Base-by-base conservation (phyloP, 2,113 vertebrate species). In the Mus spicilegus region DNA sequence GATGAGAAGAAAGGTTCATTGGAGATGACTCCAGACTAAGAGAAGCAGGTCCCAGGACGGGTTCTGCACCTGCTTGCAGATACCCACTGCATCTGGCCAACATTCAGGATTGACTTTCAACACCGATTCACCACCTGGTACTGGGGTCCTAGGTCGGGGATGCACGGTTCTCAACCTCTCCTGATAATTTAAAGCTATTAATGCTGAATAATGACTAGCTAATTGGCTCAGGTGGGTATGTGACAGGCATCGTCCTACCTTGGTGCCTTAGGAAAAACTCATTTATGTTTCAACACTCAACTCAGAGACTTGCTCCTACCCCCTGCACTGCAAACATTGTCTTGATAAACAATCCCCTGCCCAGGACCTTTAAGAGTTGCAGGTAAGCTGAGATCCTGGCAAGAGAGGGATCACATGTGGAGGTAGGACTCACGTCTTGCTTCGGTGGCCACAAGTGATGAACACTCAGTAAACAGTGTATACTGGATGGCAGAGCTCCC, bases 231-330 rank as follows among this genome's bases (percentile, higher is more conserved):
- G 80, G 49, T 0, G 1, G 46, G 58, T 84, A 42, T 61, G 5
- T 3, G 6, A 65, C 5, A 77, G 63, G 19, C 33, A 22, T 7
- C 84, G 49, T 51, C 20, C 49, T 33, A 10, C 42, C 75, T 65
- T 63, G 70, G 20, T 77, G 61, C 82, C 92, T 91, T 69, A 67
- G 77, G 5, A 33, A 84, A 90, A 33, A 51, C 61, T 49, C 22
- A 61, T 69, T 90, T 80, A 81, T 72, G 46, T 93, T 95, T 93
- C 39, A 80, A 61, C 63, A 88, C 12, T 76, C 69, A 65, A 7
- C 63, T 95, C 69, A 90, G 89, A 88, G 65, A 84, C 58, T 5
- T 3, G 4, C 26, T 42, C 33, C 33, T 24, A 54, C 14, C 20
- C 54, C n/a, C 56, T 4, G 7, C 7, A 24, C 33, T 39, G 1